Base-by-base conservation (phyloP, 1,140 invertebrate genomes). In the Protaetia brevitarsis region DNA sequence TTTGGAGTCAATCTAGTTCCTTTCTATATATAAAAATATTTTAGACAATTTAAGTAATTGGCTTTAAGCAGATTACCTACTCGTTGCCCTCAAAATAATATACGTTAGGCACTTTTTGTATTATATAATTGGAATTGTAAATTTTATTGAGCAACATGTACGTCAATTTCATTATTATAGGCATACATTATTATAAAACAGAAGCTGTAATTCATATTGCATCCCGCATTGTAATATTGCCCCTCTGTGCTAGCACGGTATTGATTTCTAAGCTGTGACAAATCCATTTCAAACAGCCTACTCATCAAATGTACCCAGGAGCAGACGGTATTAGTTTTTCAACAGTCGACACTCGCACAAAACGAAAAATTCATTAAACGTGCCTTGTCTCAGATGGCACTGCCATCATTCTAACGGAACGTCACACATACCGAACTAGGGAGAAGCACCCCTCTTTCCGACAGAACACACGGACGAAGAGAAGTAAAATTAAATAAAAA, bases 401-500 rank as follows among this genome's bases (percentile, higher is more conserved):
- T 23, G 41, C 41, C 41, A 23, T 23, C 19, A 19, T 19, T 23
- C 41, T 51, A 51, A 51, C 41, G 26, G 41, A 51, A 51, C 19
- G 41, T 51, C 41, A 51, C 41, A 51, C 41, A 51, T 51, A 51
- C 34, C 19, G 26, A 23, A 34, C 31, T 16, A 51, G 16, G 41
- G 41, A 23, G 41, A 51, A 23, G 41, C 21, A 45, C 21, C 13
- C 41, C 41, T 19, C 19, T 19, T 51, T 51, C 26, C n/a, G n/a
- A n/a, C 41, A 51, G 5, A 23, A 51, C 19, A 23, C 26, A 23
- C 41, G 19, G 41, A 51, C 26, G 26, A 23, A 51, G 41, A 51
- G 41, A 51, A 10, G 41, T 51, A 19, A 51, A 51, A 51, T 51
- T 51, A 51, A 51, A 51, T 51, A 51, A 51, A 51, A 51, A 51